Evolutionary conservation across 2,797 vertebrate genomes (phyloP).

Genomic region (Hoplostethus mediterraneus): DNA sequence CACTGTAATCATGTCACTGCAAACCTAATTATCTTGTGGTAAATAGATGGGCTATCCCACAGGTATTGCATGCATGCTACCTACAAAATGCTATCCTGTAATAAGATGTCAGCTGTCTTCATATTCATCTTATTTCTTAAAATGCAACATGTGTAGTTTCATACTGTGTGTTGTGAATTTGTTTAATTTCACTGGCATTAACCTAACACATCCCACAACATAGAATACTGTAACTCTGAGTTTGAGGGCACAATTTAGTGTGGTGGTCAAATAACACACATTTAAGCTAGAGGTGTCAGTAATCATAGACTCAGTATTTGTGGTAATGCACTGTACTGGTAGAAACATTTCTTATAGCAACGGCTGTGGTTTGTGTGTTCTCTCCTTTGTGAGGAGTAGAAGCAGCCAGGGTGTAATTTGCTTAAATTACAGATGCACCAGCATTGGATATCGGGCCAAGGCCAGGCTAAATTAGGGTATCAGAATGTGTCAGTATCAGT

Average conservation of each 20-base stretch:
- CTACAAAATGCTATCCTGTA: not conserved
- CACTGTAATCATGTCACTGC: constrained; percentile 7
- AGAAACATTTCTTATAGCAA: not conserved
- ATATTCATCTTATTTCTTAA: no score
- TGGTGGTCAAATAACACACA: no score
- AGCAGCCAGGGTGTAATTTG: constrained; percentile 28
- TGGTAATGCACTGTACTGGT: not conserved
- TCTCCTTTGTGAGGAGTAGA: constrained; percentile 5
- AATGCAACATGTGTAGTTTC: no score
- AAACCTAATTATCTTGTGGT: not conserved
- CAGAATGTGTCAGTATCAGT: constrained; percentile 7
- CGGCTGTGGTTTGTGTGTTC: not conserved
- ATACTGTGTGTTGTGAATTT: no score
- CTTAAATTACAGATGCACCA: constrained; percentile 55
- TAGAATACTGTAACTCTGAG: no score
- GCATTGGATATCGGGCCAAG: constrained; percentile 28
- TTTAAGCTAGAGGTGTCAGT: not conserved
- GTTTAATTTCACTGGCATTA: no score
- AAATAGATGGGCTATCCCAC: not conserved
- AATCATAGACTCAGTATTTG: not conserved
- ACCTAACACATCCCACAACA: no score
- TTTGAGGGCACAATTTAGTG: no score
- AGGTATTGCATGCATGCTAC: not conserved
- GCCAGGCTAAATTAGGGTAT: constrained; percentile 29
- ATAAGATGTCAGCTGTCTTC: no score